Conservation (phyloP, 2,888 invertebrate species). For the Ophion obscuratus region DNA sequence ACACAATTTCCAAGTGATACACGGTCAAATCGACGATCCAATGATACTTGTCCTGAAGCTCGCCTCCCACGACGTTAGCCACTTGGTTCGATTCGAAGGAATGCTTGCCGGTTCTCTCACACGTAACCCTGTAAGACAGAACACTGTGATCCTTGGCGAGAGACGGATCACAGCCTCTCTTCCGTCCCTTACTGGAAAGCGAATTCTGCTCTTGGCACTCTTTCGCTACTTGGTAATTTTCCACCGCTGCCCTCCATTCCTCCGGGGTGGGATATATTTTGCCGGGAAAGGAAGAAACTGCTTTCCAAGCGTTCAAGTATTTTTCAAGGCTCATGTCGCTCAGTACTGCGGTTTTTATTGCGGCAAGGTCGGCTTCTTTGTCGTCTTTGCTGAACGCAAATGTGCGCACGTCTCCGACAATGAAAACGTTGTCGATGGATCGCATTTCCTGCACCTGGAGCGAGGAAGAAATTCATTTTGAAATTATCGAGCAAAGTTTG, state of each 20-base stretch:
- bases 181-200: constrained; percentile 65
- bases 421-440: constrained; percentile 77
- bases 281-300: constrained; percentile 71
- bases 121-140: constrained; percentile 85
- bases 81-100: constrained; percentile 86
- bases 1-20: constrained; percentile 86
- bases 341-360: constrained; percentile 68
- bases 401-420: constrained; percentile 72
- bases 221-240: constrained; percentile 50
- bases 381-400: constrained; percentile 66
- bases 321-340: constrained; percentile 71
- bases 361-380: constrained; percentile 70
- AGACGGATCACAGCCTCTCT: constrained; percentile 74
- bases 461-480: constrained; percentile 10
- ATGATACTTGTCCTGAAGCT: constrained; percentile 85
- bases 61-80: constrained; percentile 85
- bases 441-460: constrained; percentile 75
- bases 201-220: constrained; percentile 47
- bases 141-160: constrained; percentile 72
- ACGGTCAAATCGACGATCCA: constrained; percentile 86
- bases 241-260: constrained; percentile 68
- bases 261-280: constrained; percentile 74
- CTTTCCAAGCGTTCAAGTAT: constrained; percentile 74
- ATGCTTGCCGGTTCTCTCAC: constrained; percentile 86
- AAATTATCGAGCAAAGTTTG: not conserved